Percentiles rank a stretch among this genome's conserved stretches.
phyloP scores from a whole-genome alignment of 2,888 invertebrate species.

The Drosophila cyrtoloma region DNA sequence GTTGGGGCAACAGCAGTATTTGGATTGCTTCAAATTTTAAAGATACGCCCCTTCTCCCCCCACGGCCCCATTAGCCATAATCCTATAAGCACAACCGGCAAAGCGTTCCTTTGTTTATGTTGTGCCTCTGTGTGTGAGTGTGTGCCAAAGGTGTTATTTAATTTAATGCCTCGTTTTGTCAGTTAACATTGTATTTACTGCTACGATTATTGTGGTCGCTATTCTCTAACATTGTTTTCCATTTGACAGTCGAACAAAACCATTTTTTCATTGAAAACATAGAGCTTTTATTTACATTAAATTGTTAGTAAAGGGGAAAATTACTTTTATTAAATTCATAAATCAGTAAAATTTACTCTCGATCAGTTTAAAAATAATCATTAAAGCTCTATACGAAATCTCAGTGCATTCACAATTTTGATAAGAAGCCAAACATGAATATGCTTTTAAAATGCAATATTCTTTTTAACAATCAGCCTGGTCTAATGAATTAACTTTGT shows the following conservation, averaged over 20 bases:
- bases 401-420: not conserved
- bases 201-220: constrained; percentile 32
- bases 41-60: constrained; percentile 9
- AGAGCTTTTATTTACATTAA: not conserved
- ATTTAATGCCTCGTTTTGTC: constrained; percentile 58
- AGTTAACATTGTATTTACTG: constrained; percentile 45
- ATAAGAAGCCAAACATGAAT: not conserved
- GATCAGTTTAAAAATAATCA: not conserved
- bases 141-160: constrained; percentile 30
- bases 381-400: not conserved
- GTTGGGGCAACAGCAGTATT: constrained; percentile 29
- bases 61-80: not conserved
- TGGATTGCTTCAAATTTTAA: constrained; percentile 52
- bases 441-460: not conserved
- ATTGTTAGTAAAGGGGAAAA: not conserved
- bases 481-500: not conserved
- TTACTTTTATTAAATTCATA: not conserved
- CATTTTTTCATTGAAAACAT: not conserved
- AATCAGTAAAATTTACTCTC: not conserved
- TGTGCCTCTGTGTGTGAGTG: not conserved
- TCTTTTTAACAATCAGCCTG: not conserved
- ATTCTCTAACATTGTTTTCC: constrained; percentile 8
- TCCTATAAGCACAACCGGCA: not conserved
- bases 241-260: not conserved
- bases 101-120: constrained; percentile 20